Conservation (phyloP, 2,797 vertebrate species). For the Coilia nasus region DNA sequence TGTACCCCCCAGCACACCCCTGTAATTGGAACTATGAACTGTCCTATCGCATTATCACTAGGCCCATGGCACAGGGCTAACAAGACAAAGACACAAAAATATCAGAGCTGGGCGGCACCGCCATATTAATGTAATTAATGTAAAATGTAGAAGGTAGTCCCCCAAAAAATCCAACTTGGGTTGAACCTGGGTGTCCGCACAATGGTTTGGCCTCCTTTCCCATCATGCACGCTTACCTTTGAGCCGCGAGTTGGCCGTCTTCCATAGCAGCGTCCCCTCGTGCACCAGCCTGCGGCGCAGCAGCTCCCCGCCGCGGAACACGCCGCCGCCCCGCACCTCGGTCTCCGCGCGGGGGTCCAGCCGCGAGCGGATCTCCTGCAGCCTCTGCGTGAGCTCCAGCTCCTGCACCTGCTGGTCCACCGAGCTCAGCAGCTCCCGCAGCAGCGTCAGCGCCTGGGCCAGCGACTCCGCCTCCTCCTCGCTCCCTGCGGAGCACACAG, state of each 20-base stretch:
- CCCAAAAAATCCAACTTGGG: no score
- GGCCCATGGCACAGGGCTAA: no score
- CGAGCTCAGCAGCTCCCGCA: slow-evolving; percentile 84
- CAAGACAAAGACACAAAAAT: no score
- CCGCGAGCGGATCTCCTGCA: slow-evolving; percentile 85
- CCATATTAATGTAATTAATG: no score
- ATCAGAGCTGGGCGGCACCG: no score
- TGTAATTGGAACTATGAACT: no score
- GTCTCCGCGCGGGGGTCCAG: slow-evolving; percentile 81
- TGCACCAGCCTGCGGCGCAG: slow-evolving; percentile 85
- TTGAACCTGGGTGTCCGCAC: no score
- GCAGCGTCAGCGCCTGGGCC: slow-evolving; percentile 69
- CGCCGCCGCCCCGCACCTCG: slow-evolving; percentile 69
- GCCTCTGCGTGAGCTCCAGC: slow-evolving; percentile 79
- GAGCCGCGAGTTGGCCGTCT: slow-evolving; percentile 80
- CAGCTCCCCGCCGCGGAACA: slow-evolving; percentile 85
- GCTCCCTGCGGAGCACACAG: slow-evolving; percentile 68
- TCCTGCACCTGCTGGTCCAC: slow-evolving; percentile 89
- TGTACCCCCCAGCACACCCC: no score
- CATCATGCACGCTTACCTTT: slow-evolving; percentile 88
- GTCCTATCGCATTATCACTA: no score
- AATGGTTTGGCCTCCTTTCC: no score
- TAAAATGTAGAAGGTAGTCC: no score
- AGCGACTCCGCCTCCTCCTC: slow-evolving; percentile 80
- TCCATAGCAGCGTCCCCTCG: slow-evolving; percentile 86